phyloP scores from a whole-genome alignment of 2,113 vertebrate species.

The Toxostoma redivivum region DNA sequence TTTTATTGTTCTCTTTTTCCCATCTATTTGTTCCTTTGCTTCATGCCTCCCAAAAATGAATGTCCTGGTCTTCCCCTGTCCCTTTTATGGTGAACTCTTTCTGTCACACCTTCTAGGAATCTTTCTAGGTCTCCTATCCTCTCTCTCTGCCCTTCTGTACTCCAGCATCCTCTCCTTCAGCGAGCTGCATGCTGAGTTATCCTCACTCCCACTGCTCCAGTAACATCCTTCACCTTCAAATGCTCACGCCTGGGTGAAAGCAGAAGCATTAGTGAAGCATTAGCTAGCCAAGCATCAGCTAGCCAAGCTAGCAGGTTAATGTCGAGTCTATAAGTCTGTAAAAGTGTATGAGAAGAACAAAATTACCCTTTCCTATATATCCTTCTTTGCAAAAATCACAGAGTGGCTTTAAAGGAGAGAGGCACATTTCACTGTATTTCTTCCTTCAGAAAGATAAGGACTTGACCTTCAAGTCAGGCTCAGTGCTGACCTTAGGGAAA shows the following conservation, averaged over 20 bases:
- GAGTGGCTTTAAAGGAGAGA: background rate
- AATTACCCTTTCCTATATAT: background rate
- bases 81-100: background rate
- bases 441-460: background rate
- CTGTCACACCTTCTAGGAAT: background rate
- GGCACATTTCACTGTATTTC: background rate
- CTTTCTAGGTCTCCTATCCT: background rate
- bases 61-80: background rate
- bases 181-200: background rate
- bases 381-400: background rate
- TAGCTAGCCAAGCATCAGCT: background rate
- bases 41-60: background rate
- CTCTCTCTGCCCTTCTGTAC: background rate
- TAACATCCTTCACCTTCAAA: background rate
- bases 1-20: background rate
- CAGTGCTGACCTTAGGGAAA: background rate
- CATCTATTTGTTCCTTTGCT: accelerated
- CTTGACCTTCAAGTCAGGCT: background rate
- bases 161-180: background rate
- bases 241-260: background rate
- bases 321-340: background rate
- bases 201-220: accelerated
- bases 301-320: background rate
- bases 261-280: background rate
- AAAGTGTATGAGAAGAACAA: background rate